Evolutionary conservation across 92 coral and sea anemone genomes (phyloP), one percentile per base, ranked within the genome.

Genomic region (Palythoa grandis): DNA sequence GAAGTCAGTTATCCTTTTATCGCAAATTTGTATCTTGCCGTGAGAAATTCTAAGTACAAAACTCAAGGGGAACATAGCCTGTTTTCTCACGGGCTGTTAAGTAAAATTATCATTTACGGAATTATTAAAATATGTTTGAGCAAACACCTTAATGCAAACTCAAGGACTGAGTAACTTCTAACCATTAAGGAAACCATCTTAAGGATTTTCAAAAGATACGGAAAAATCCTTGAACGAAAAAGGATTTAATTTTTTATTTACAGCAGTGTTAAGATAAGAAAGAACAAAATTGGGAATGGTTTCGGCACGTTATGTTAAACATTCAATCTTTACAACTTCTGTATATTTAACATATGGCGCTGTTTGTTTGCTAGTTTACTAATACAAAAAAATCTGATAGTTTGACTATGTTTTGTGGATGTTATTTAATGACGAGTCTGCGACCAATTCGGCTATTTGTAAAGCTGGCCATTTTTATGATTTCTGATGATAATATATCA

Each of bases 61-160:
- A 84, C 88, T 91, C 89, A 92, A 88, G 87, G 88, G 77, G 95
- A 90, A 87, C 98, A 94, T 90, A 87, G 88, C 89, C 91, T 87
- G 70, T 69, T 88, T 94, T 94, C 98, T 94, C 98, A 94, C 98
- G 98, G 95, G 91, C 89, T 90, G 95, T 94, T 94, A 88, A 75
- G 93, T 79, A 65, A 65, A 93, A 91, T 92, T 94, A 90, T 83
- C 85, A 90, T 90, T 86, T 82, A 90, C 67, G 67, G 86, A 83
- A 83, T 84, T 76, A 90, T 90, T 90, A 90, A 87, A 87, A 90
- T 83, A 83, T 84, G 60, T 90, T 86, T 90, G 68, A 87, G 78
- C 83, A 90, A 87, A 90, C 93, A 87, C 76, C 72, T 15, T 43
- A 52, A 76, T 52, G 20, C 84, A 47, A 25, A 52, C 86, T 78